Conservation (phyloP, 2,797 vertebrate genomes). For the Sternarchorhynchus goeldii region DNA sequence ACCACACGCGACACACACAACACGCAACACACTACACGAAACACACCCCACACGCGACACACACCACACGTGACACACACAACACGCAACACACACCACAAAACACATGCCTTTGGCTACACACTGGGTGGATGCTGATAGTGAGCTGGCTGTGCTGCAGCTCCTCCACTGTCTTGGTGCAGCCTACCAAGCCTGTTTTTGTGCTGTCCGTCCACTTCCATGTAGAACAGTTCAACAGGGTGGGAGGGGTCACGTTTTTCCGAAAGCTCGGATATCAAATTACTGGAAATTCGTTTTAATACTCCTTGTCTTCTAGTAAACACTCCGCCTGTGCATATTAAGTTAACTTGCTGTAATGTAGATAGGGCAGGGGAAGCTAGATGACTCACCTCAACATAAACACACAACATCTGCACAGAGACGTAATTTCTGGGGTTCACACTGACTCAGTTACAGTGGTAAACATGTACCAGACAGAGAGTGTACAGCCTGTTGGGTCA, state of each 20-base stretch:
- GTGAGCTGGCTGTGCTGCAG: not conserved
- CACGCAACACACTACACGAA: too few species aligned
- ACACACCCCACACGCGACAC: too few species aligned
- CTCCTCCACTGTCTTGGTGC: not conserved
- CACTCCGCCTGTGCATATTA: not conserved
- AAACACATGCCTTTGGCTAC: not conserved
- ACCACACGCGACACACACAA: too few species aligned
- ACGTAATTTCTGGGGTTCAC: not conserved
- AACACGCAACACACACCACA: too few species aligned
- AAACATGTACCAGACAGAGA: not conserved
- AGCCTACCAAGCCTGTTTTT: not conserved
- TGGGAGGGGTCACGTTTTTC: not conserved
- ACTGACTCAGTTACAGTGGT: not conserved
- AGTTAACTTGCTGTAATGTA: not conserved
- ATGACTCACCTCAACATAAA: not conserved
- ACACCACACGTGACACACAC: too few species aligned
- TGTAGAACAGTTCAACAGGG: not conserved
- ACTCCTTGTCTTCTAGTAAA: not conserved
- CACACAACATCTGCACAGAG: conserved; percentile 10
- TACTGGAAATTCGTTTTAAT: not conserved
- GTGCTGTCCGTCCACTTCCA: too few species aligned
- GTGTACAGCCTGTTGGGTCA: not conserved
- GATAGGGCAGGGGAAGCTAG: not conserved
- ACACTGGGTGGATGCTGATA: not conserved
- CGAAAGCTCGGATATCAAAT: not conserved